phyloP scores from a whole-genome alignment of 2,888 invertebrate genomes.

The Trachelus tabidus region DNA sequence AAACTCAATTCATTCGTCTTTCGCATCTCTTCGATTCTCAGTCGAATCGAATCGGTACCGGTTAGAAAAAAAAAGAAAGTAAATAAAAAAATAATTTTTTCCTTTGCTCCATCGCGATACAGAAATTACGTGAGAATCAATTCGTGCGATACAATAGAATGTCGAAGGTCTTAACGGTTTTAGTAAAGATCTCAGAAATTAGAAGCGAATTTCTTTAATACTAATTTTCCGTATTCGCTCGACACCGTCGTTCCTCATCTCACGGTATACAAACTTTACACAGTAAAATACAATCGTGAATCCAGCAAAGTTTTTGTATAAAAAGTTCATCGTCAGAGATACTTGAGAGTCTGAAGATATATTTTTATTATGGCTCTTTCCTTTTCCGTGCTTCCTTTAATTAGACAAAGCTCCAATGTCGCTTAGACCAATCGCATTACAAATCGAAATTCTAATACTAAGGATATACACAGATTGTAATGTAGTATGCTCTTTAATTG shows the following conservation, averaged over 20 bases:
- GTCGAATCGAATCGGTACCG: background rate
- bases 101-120: background rate
- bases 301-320: background rate
- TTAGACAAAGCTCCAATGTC: background rate
- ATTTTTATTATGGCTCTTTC: background rate
- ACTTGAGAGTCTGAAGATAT: background rate
- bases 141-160: background rate
- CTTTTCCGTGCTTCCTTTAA: background rate
- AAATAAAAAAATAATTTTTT: too few relatives aligned
- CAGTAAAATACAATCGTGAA: constrained; percentile 4
- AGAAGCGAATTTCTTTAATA: background rate
- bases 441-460: background rate
- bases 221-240: background rate
- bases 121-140: background rate
- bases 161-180: background rate
- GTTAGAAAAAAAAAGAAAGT: background rate
- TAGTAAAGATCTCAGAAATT: background rate
- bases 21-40: background rate
- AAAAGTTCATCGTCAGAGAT: constrained; percentile 1
- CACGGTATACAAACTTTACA: constrained; percentile 2
- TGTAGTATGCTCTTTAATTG: background rate
- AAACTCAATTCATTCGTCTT: background rate
- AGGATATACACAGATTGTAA: background rate
- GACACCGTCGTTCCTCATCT: background rate
- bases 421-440: background rate